These are phyloP conservation scores for Orthochromis indermauri DNA, from an alignment of 2,113 vertebrate genomes.

Conservation along the genomic window DNA sequence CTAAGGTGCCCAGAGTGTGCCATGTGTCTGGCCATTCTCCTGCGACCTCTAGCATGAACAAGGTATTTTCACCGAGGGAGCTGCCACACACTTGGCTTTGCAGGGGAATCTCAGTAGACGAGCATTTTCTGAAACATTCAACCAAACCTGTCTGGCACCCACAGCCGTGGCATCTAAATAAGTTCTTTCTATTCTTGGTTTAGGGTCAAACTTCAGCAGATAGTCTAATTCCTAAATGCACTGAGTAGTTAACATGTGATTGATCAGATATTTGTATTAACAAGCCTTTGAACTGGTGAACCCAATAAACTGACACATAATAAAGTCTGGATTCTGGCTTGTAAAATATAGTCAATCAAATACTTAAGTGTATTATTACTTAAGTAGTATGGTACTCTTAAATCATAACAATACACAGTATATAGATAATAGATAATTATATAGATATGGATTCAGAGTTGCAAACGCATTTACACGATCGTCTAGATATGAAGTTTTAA, in stretches of 20 bases:
- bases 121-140: background rate
- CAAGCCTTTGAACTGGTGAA: background rate
- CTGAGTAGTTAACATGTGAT: background rate
- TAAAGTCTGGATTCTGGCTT: background rate
- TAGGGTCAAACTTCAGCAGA: background rate
- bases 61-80: background rate
- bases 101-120: background rate
- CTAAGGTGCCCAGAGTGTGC: background rate
- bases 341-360: background rate
- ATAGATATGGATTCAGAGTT: background rate
- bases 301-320: background rate
- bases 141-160: background rate
- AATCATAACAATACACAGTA: background rate
- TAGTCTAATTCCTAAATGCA: background rate
- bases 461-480: background rate
- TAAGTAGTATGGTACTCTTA: background rate
- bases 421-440: background rate
- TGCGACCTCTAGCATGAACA: background rate
- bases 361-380: background rate
- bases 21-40: background rate
- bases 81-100: background rate
- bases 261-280: background rate
- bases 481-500: background rate
- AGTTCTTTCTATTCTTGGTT: background rate
- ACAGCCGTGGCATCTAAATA: fast-evolving